A percentile compares a stretch with the other conserved stretches of the same genome.
Conservation (phyloP, 2,797 vertebrate genomes). For the Luscinia megarhynchos region DNA sequence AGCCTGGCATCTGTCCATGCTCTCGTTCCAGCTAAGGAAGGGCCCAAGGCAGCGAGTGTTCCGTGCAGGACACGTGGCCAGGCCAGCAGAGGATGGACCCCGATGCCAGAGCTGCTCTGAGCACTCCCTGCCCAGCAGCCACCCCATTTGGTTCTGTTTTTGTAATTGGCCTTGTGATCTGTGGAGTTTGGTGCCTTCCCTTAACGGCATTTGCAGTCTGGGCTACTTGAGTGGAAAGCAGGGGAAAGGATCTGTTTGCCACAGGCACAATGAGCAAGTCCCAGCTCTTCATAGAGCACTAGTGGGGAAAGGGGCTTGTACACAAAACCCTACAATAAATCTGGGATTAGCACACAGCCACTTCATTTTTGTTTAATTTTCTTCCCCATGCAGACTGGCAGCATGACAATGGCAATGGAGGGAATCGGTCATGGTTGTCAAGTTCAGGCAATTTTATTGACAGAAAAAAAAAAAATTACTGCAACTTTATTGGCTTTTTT, state of each 20-base stretch:
- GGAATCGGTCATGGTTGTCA: slow-evolving; percentile 53
- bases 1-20: slow-evolving; percentile 21
- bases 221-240: background rate
- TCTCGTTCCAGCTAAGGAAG: slow-evolving; percentile 13
- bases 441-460: slow-evolving; percentile 37
- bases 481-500: slow-evolving; percentile 40
- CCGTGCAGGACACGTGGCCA: background rate
- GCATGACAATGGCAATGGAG: background rate
- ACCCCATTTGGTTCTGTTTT: accelerated
- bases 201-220: background rate
- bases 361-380: background rate
- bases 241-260: background rate
- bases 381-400: slow-evolving; percentile 13
- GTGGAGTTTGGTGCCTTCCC: background rate
- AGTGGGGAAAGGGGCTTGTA: background rate
- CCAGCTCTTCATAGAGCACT: background rate
- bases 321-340: background rate
- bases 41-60: background rate
- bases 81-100: background rate
- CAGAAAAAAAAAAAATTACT: slow-evolving; percentile 17
- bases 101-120: background rate
- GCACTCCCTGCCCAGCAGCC: background rate
- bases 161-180: background rate
- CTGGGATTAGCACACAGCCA: background rate
- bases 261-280: accelerated